A percentile compares a stretch with the other conserved stretches of the same genome.
Evolutionary conservation across 2,113 vertebrate species (phyloP).

Genomic region (Lanius collurio): DNA sequence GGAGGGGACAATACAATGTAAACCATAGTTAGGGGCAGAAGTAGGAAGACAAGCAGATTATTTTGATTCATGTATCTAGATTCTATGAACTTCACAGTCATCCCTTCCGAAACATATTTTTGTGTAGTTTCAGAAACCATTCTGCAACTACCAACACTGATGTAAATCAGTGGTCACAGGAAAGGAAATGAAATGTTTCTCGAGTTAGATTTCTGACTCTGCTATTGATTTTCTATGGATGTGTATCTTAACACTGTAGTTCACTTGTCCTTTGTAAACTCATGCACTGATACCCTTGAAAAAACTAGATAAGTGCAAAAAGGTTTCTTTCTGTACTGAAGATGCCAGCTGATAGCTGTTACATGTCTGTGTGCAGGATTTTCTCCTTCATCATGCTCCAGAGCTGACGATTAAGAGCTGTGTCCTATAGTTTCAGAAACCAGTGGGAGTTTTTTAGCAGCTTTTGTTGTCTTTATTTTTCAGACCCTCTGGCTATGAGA

Average conservation of each 20-base stretch:
- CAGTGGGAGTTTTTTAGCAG: background rate
- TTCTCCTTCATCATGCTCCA: background rate
- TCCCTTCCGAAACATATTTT: background rate
- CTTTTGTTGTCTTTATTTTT: background rate
- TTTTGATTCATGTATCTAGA: background rate
- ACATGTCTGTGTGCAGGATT: background rate
- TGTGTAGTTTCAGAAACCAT: background rate
- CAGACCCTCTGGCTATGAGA: background rate
- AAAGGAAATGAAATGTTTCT: background rate
- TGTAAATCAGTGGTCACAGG: background rate
- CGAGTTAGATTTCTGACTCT: background rate
- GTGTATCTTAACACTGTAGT: background rate
- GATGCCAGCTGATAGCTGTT: background rate
- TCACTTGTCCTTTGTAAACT: background rate
- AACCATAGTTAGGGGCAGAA: background rate
- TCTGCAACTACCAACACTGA: background rate
- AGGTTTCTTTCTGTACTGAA: background rate
- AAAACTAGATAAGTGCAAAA: background rate
- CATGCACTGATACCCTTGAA: background rate
- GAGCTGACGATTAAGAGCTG: background rate
- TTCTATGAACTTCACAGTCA: background rate
- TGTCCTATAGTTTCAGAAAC: background rate
- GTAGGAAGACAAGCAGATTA: background rate
- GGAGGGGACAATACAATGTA: background rate
- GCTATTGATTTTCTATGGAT: background rate